These are phyloP conservation scores for Caenorhabditis becei DNA, from an alignment of 2,888 invertebrate genomes.

Conservation along the genomic window DNA sequence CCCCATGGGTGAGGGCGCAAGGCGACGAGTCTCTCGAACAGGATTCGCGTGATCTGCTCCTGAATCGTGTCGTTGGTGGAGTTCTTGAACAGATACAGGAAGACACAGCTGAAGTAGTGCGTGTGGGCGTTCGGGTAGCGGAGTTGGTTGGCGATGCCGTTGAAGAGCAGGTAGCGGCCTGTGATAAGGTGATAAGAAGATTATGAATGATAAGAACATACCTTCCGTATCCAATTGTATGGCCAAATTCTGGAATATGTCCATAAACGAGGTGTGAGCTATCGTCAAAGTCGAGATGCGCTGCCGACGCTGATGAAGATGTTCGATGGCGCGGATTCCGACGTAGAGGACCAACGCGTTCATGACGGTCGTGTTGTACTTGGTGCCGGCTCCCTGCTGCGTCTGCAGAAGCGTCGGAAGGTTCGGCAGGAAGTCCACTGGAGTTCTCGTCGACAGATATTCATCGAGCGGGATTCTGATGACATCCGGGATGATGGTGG, in stretches of 20 bases:
- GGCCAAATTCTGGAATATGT: slow-evolving; percentile 98
- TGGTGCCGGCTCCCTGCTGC: slow-evolving; percentile 87
- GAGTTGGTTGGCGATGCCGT: slow-evolving; percentile 98
- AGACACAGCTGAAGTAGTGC: slow-evolving; percentile 98
- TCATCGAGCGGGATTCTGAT: slow-evolving; percentile 90
- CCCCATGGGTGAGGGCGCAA: slow-evolving; percentile 99
- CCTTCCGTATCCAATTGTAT: slow-evolving; percentile 98
- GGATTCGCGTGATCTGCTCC: slow-evolving; percentile 84
- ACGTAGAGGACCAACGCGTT: slow-evolving; percentile 98
- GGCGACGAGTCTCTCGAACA: slow-evolving; percentile 96
- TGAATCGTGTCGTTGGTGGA: slow-evolving; percentile 85
- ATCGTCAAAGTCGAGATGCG: slow-evolving; percentile 98
- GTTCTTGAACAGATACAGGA: slow-evolving; percentile 93
- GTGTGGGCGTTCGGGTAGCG: slow-evolving; percentile 99
- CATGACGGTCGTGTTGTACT: slow-evolving; percentile 96
- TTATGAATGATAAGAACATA: too few species aligned
- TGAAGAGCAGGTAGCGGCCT: slow-evolving; percentile 94
- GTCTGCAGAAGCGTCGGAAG: slow-evolving; percentile 82
- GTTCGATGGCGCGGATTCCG: slow-evolving; percentile 89
- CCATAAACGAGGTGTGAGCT: slow-evolving; percentile 98
- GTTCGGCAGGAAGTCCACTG: slow-evolving; percentile 84
- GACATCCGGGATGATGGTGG: slow-evolving; percentile 73
- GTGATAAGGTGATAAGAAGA: too few species aligned
- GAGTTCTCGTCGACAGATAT: slow-evolving; percentile 88
- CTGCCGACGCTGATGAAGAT: slow-evolving; percentile 92